Conservation (phyloP, 2,797 vertebrate genomes). For the Botia almorhae region DNA sequence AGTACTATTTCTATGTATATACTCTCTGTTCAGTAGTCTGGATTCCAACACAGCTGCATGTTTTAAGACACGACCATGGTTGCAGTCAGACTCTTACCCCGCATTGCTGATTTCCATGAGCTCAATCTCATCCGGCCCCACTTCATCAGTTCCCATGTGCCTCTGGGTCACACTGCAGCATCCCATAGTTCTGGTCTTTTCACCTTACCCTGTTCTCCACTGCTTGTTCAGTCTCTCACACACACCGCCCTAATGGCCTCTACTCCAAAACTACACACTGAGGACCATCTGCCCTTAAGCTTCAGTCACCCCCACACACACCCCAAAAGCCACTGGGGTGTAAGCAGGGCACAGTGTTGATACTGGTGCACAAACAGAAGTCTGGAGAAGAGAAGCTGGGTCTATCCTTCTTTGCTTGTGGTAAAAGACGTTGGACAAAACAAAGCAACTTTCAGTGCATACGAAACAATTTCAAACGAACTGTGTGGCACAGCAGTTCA, state of each 20-base stretch:
- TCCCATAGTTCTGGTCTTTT: conserved; percentile 75
- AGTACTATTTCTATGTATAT: not conserved
- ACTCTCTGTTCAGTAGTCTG: not conserved
- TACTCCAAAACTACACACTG: conserved; percentile 63
- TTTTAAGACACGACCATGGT: not conserved
- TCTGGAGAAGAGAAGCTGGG: not conserved
- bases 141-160: conserved; percentile 76
- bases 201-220: conserved; percentile 35
- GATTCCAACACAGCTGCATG: not conserved
- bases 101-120: conserved; percentile 75
- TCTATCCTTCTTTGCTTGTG: not conserved
- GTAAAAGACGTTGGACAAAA: not conserved
- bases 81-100: conserved; percentile 72
- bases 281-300: conserved; percentile 74
- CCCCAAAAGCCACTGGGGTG: conserved; percentile 55
- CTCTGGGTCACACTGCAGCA: conserved; percentile 85
- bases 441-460: not conserved
- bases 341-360: conserved; percentile 48
- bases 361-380: not conserved
- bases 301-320: conserved; percentile 64
- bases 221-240: conserved; percentile 12
- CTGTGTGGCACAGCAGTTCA: conserved; percentile 7
- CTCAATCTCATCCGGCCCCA: conserved; percentile 83
- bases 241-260: conserved; percentile 43
- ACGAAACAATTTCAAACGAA: not conserved